Evolutionary conservation across 1,140 invertebrate genomes (phyloP).

Genomic region (Formica selysi): DNA sequence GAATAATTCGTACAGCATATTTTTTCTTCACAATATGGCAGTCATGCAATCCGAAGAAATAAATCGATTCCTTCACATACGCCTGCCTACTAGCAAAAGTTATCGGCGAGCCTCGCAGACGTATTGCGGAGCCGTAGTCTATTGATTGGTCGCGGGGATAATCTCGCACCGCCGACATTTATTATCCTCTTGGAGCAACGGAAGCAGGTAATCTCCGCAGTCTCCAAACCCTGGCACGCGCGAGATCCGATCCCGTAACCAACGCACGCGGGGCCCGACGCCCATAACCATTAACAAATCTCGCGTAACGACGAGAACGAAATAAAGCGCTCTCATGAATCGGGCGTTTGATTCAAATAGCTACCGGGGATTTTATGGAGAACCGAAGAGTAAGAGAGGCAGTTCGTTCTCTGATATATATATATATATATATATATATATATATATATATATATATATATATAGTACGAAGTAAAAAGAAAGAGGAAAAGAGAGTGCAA

Average conservation of each 20-base stretch:
- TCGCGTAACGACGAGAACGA: slow-evolving; percentile 73
- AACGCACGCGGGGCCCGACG: slow-evolving; percentile 44
- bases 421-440: not conserved
- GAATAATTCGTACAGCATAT: not conserved
- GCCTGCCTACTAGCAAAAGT: slow-evolving; percentile 49
- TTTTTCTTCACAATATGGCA: not conserved
- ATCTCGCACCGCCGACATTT: slow-evolving; percentile 73
- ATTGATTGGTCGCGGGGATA: slow-evolving; percentile 69
- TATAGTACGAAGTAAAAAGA: not conserved
- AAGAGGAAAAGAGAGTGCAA: slow-evolving; percentile 1
- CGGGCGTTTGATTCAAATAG: slow-evolving; percentile 74
- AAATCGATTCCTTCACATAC: not conserved
- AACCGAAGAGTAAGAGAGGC: slow-evolving; percentile 30
- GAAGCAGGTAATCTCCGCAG: slow-evolving; percentile 70
- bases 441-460: not conserved
- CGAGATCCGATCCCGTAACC: slow-evolving; percentile 55
- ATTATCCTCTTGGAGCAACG: slow-evolving; percentile 67
- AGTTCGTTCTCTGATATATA: slow-evolving; percentile 7
- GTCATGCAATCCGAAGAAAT: not conserved
- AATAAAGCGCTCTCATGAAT: slow-evolving; percentile 75
- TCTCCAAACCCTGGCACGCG: slow-evolving; percentile 67
- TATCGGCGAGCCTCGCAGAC: slow-evolving; percentile 62
- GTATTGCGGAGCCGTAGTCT: slow-evolving; percentile 69
- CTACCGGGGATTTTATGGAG: slow-evolving; percentile 66
- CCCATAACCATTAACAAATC: slow-evolving; percentile 79